Evolutionary conservation across 2,113 vertebrate genomes (phyloP).

Genomic region (Anas platyrhynchos): DNA sequence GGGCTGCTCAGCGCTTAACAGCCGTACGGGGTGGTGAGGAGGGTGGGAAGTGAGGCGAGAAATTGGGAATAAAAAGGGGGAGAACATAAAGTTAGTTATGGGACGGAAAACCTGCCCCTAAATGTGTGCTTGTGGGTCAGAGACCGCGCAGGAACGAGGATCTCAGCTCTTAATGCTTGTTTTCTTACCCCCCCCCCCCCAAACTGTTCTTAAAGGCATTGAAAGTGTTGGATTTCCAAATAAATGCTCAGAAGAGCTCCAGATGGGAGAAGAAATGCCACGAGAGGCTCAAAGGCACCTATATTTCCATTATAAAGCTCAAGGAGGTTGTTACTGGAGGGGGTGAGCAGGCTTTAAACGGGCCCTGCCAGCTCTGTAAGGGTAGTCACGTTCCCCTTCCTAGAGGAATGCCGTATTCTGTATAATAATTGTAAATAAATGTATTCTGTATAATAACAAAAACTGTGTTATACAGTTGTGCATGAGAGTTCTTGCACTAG

Average conservation of each 20-base stretch:
- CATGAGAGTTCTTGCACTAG: background rate
- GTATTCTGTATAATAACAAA: too few relatives aligned
- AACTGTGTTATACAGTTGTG: background rate
- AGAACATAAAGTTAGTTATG: background rate
- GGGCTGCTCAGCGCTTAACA: background rate
- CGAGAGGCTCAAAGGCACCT: background rate
- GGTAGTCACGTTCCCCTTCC: background rate
- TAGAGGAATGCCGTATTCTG: background rate
- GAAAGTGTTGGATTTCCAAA: slow-evolving; percentile 42
- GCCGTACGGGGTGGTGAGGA: background rate
- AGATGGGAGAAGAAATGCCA: background rate
- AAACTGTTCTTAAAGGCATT: slow-evolving; percentile 45
- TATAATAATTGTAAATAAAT: too few relatives aligned
- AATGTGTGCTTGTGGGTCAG: background rate
- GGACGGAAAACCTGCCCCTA: background rate
- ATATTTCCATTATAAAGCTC: background rate
- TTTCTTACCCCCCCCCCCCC: too few relatives aligned
- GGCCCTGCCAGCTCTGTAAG: background rate
- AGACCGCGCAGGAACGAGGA: background rate
- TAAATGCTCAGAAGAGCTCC: background rate
- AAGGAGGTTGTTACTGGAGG: background rate
- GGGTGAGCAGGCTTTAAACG: rapidly evolving
- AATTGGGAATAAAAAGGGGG: background rate
- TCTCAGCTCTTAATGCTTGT: background rate
- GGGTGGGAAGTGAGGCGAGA: background rate